phyloP scores from a whole-genome alignment of 2,888 invertebrate genomes.

The Limnephilus marmoratus region DNA sequence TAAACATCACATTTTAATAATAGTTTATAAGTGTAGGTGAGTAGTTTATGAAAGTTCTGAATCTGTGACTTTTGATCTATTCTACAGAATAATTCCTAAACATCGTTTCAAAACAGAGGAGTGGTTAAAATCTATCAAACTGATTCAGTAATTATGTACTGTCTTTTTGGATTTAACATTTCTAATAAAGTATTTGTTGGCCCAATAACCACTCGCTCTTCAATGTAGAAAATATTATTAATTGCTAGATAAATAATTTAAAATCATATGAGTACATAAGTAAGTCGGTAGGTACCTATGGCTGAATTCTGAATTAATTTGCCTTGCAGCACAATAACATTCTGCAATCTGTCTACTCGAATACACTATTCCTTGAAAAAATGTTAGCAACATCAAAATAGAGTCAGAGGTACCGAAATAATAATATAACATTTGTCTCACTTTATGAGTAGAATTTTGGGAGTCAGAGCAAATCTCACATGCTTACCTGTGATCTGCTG shows the following conservation, averaged over 20 bases:
- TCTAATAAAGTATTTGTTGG: background rate
- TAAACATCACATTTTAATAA: background rate
- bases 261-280: background rate
- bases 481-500: slow-evolving; percentile 76
- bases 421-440: background rate
- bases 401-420: background rate
- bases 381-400: background rate
- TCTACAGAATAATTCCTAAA: background rate
- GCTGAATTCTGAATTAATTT: background rate
- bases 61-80: background rate
- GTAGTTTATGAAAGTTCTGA: background rate
- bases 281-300: background rate
- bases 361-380: background rate
- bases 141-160: background rate
- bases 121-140: background rate
- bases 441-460: slow-evolving; percentile 24
- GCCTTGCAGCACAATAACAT: background rate
- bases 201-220: background rate
- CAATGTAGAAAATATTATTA: background rate
- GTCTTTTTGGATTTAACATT: background rate
- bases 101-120: background rate
- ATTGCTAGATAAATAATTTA: background rate
- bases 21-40: background rate
- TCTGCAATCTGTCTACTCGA: background rate
- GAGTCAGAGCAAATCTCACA: slow-evolving; percentile 74